A percentile compares a stretch with the other conserved stretches of the same genome.
These are phyloP conservation scores for Discoglossus pictus DNA, from an alignment of 2,797 vertebrate genomes.

Conservation along the genomic window DNA sequence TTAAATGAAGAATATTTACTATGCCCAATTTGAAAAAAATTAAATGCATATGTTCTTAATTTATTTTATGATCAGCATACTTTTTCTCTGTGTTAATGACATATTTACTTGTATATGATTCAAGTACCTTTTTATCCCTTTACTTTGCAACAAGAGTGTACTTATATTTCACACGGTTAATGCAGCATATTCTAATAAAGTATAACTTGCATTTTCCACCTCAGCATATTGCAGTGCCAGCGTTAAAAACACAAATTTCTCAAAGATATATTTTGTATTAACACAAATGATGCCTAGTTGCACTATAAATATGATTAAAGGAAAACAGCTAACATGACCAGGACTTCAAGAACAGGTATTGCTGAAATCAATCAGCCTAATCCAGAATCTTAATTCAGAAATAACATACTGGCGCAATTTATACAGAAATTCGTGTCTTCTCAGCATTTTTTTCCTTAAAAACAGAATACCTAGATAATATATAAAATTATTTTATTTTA, in stretches of 20 bases:
- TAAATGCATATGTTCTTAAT: too few relatives aligned
- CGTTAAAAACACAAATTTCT: not conserved
- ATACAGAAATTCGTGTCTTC: too few relatives aligned
- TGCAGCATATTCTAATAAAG: not conserved
- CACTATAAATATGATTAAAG: not conserved
- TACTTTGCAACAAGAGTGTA: slow-evolving; percentile 20
- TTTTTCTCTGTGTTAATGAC: too few relatives aligned
- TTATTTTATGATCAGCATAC: too few relatives aligned
- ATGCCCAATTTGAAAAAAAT: too few relatives aligned
- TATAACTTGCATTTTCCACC: slow-evolving; percentile 13
- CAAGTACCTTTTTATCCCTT: slow-evolving; percentile 11
- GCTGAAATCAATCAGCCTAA: slow-evolving; percentile 16
- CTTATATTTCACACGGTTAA: slow-evolving; percentile 12
- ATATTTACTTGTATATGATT: slow-evolving; percentile 31
- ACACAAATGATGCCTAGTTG: slow-evolving; percentile 6
- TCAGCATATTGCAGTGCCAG: not conserved
- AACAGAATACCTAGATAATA: too few relatives aligned
- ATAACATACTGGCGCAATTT: too few relatives aligned
- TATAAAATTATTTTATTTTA: too few relatives aligned
- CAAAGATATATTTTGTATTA: slow-evolving; percentile 45
- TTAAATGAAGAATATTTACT: too few relatives aligned
- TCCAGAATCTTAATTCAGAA: too few relatives aligned
- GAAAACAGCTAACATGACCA: slow-evolving; percentile 26
- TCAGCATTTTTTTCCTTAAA: too few relatives aligned
- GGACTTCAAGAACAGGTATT: slow-evolving; percentile 41